Base-by-base conservation (phyloP, 2,888 invertebrate genomes). In the Platynereis dumerilii region DNA sequence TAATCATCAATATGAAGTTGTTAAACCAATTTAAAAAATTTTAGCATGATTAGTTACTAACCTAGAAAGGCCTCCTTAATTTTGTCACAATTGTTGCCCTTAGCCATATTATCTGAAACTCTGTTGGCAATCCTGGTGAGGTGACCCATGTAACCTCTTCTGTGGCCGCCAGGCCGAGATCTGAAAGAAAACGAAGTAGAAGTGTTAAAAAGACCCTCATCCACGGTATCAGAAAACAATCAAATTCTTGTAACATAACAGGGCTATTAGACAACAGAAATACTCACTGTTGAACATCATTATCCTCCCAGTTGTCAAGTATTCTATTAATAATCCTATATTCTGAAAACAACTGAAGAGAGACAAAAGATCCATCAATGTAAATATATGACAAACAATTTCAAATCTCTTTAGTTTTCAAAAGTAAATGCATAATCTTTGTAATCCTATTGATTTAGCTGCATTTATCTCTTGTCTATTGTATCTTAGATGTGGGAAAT, bases 301-400 rank as follows among this genome's bases (percentile, higher is more conserved):
- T 93, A 73, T 90, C 89, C 77, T 91, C 89, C 89, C 91, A 95
- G 60, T 90, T 91, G 74, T 91, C 90, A 82, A 94, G 87, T 77
- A 95, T 88, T 83, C 91, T 89, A 75, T 91, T 89, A 73, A 93
- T 86, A 82, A 95, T 86, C 78, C 90, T 90, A 85, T 92, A 92
- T 81, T 93, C 90, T 76, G 89, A 85, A 83, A 93, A 88, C 79
- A 93, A 87, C 92, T 93, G 86, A 2, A 87, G 87, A 15, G 45
- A 20, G 52, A 28, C 24, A 45, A 3, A 2, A 15, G 24, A 52
- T 12, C 42, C 42, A 42, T 42, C 17, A 42, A 10, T 42, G n/a
- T n/a, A n/a, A n/a, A n/a, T n/a, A n/a, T n/a, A n/a, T n/a, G n/a
- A 34, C 34, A 34, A 34, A 34, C 5, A 34, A 34, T 12, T 34